Evolutionary conservation across 1,140 invertebrate species (phyloP), one percentile per base, ranked within the genome.

Genomic region (Tigriopus japonicus): DNA sequence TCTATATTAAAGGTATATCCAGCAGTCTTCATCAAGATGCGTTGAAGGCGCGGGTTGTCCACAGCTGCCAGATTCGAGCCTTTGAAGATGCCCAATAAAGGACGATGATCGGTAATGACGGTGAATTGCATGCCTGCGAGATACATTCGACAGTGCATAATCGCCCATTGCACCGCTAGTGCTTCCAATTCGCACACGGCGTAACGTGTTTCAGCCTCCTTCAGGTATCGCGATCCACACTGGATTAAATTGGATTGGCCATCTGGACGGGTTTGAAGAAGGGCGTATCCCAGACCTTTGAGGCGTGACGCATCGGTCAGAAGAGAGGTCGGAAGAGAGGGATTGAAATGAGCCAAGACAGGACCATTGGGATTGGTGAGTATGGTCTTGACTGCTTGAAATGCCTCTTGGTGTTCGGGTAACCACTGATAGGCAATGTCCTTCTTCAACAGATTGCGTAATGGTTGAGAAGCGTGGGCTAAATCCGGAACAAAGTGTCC

Each of bases 101-200:
- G 62, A 17, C 68, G 69, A 62, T 72, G 70, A 58, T 72, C 69
- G 0, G 67, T 70, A 60, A 68, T 67, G 15, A 71, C 55, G 1
- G 15, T 43, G 35, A 71, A 64, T 1, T 62, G 14, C 1, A 17
- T n/a, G 0, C 61, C 21, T n/a, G n/a, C n/a, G n/a, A n/a, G n/a
- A n/a, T n/a, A n/a, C n/a, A n/a, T n/a, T n/a, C n/a, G n/a, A n/a
- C n/a, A n/a, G n/a, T n/a, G 1, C 64, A 67, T 60, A n/a, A 35
- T 35, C 62, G 65, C 62, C n/a, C 59, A 67, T 1, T 63, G 62
- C 6, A 65, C 63, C 6, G 64, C 66, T 13, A 65, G 21, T 10
- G 60, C 21, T 62, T 68, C 67, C 53, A 68, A 42, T 19, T 68
- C 64, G 10, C 51, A 45, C 6, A 55, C 60, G 14, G 60, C 14